Base-by-base conservation (phyloP, 92 coral and sea anemone genomes). In the Palythoa grandiflora region DNA sequence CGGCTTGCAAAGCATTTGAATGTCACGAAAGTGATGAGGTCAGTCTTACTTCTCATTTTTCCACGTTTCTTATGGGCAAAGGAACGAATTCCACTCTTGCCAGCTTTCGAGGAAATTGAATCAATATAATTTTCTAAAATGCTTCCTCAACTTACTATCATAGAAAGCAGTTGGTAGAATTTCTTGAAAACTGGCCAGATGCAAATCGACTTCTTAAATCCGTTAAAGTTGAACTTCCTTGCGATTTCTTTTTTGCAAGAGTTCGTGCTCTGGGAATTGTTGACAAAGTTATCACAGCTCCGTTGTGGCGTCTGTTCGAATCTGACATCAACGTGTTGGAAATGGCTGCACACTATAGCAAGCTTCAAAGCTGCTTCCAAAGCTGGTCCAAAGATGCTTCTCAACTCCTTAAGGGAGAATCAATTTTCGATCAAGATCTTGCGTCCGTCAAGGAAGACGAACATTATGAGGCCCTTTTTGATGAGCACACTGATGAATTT, bases 1-100 rank as follows among this genome's bases (percentile, higher is more conserved):
- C 78, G 10, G 50, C 78, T 11, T 73, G 51, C 52, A 73, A 73
- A 35, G 78, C 78, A 6, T 73, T 73, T 73, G 78, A 73, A 35
- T 21, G 38, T 12, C 78, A 73, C 38, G 78, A 52, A 10, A 73
- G 51, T 47, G 78, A 73, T 11, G 78, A 73, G 37, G 78, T 52
- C 10, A 54, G 78, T 9, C 54, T 73, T 11, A 9, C 78, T 7
- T 73, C 78, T 14, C 52, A 73, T 20, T 38, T 73, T 39, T 13
- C 37, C 78, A 20, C n/a, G 21, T 73, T 73, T 20, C 78, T 73
- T 8, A 73, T 37, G 37, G 78, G 78, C 15, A 73, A 73, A 38
- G 37, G 38, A 37, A n/a, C 12, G 16, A 17, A 73, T 2, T 51
- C 12, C 12, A 17, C 37, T 37, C 52, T 73, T 12, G 78, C 78